A percentile compares a stretch with the other conserved stretches of the same genome.
Evolutionary conservation across 2,113 vertebrate genomes (phyloP).

Genomic region (Eretmochelys imbricata): DNA sequence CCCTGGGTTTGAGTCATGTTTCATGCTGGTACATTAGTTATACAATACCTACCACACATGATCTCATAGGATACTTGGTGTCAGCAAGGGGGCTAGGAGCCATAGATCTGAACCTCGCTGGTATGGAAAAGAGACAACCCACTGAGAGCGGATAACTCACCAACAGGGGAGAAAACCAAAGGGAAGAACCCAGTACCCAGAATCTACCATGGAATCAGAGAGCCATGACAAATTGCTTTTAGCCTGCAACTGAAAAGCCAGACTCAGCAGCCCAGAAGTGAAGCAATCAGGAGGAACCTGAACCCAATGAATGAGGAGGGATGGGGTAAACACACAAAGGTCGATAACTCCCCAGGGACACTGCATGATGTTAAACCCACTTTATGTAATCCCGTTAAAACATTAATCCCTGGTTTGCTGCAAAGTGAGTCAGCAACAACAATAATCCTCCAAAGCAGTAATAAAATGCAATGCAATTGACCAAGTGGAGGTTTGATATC

Average conservation of each 20-base stretch:
- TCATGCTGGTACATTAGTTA: neutral
- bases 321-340: neutral
- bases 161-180: neutral
- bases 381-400: constrained; percentile 50
- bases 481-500: neutral
- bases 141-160: neutral
- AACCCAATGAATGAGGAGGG: neutral
- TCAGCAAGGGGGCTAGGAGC: neutral
- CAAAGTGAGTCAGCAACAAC: constrained; percentile 24
- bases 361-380: neutral
- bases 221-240: neutral
- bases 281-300: neutral
- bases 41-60: neutral
- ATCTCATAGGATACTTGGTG: neutral
- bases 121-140: accelerated
- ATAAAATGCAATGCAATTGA: constrained; percentile 57
- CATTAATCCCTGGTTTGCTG: constrained; percentile 60
- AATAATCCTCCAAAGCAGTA: constrained; percentile 55
- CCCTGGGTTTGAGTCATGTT: neutral
- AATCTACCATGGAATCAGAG: neutral
- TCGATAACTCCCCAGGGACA: neutral
- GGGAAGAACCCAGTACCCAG: neutral
- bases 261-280: neutral
- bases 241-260: neutral
- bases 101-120: neutral